phyloP scores from a whole-genome alignment of 2,888 invertebrate genomes.

The Merodon equestris region DNA sequence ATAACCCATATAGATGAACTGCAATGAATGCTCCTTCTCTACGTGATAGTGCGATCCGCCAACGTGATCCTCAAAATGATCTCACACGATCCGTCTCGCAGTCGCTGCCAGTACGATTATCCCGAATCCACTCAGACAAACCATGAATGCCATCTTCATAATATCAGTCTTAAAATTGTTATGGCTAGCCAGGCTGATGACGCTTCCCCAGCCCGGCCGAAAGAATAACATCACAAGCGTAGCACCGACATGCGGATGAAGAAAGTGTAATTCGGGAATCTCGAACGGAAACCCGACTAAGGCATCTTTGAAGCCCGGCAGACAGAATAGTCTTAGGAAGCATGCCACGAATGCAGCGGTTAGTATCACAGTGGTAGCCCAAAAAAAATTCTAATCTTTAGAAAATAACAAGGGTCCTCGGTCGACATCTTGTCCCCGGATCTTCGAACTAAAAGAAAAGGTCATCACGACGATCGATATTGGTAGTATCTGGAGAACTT shows the following conservation, averaged over 20 bases:
- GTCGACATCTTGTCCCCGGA: slow-evolving; percentile 71
- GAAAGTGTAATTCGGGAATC: slow-evolving; percentile 53
- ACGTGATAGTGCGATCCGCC: slow-evolving; percentile 73
- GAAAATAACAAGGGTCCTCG: slow-evolving; percentile 61
- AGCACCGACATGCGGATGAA: slow-evolving; percentile 50
- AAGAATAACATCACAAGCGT: slow-evolving; percentile 83
- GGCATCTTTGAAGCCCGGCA: slow-evolving; percentile 70
- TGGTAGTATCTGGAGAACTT: slow-evolving; percentile 62
- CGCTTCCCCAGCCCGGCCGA: slow-evolving; percentile 91
- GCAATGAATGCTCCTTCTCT: slow-evolving; percentile 74
- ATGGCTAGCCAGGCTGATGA: slow-evolving; percentile 90
- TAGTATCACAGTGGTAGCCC: slow-evolving; percentile 74
- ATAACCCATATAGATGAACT: slow-evolving; percentile 74
- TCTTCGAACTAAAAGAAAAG: slow-evolving; percentile 70
- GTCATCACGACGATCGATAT: too few relatives aligned
- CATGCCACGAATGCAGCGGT: slow-evolving; percentile 72
- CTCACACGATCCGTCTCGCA: slow-evolving; percentile 74
- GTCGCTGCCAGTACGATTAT: slow-evolving; percentile 73
- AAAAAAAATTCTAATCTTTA: slow-evolving; percentile 75
- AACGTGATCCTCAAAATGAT: slow-evolving; percentile 77
- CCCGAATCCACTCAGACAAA: slow-evolving; percentile 73
- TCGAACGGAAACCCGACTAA: slow-evolving; percentile 69
- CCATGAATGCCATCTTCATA: slow-evolving; percentile 77
- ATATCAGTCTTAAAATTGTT: slow-evolving; percentile 87
- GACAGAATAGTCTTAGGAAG: slow-evolving; percentile 72